Base-by-base conservation (phyloP, 1,140 invertebrate species). In the Zophobas atratus region DNA sequence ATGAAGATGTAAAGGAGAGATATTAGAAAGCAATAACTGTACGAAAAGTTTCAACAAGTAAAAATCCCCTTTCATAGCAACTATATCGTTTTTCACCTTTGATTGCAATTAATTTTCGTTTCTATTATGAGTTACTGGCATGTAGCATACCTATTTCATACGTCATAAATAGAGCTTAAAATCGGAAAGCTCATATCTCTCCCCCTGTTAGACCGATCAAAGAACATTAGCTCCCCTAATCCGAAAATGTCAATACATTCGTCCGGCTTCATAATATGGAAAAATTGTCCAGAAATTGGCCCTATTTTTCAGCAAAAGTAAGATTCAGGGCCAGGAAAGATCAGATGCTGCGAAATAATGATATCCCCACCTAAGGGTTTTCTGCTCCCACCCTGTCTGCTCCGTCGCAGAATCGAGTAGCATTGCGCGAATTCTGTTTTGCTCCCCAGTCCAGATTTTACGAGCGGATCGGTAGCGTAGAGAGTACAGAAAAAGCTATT, bases 311-410 rank as follows among this genome's bases (percentile, higher is more conserved):
- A 70, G 41, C 55, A 73, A 79, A 79, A 76, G 75, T 75, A 79
- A 70, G 74, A 71, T 72, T 80, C 74, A 77, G 70, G 71, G 77
- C 79, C 57, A 57, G 74, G 67, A 80, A 67, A 78, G 77, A 80
- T 80, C 79, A 80, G 77, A 80, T 80, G 79, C 77, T 80, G 74
- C 77, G 43, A 80, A 80, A 80, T 78, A 76, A 78, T 80, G 77
- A 77, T 76, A 79, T 76, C 79, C 79, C 79, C 79, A 78, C 79
- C 77, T 76, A 71, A 49, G 49, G 67, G 41, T 75, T 71, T 41
- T 76, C 71, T 75, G 78, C 78, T 76, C 77, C 78, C 78, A 76
- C 78, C 70, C 75, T 75, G 48, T 56, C 53, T 70, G 51, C 67
- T 70, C 75, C 75, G 55, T 67, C 75, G 74, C 56, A 76, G 60